Conservation (phyloP, 2,888 invertebrate genomes). For the Carpatolechia fugitivella region DNA sequence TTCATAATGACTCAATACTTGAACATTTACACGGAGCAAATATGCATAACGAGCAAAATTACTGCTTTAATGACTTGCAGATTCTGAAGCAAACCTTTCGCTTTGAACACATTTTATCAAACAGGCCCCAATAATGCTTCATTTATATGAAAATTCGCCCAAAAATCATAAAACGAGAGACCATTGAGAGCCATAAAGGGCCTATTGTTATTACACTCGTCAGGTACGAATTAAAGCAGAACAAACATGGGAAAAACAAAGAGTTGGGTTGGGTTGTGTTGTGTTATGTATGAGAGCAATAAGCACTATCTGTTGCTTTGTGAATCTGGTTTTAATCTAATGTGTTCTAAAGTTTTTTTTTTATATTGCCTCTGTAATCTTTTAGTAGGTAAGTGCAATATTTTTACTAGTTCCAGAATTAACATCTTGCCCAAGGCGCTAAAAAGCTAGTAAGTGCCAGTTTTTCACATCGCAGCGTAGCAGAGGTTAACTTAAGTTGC, state of each 20-base stretch:
- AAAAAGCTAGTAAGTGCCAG: too few relatives aligned
- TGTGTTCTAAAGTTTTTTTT: too few relatives aligned
- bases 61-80: conserved; percentile 1
- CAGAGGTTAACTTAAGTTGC: too few relatives aligned
- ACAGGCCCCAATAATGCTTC: not conserved
- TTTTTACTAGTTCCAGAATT: too few relatives aligned
- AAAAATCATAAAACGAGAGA: not conserved
- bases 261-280: too few relatives aligned
- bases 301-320: too few relatives aligned
- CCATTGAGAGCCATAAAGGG: not conserved
- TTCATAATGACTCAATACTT: not conserved
- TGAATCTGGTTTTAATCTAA: too few relatives aligned
- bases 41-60: not conserved
- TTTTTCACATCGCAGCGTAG: too few relatives aligned
- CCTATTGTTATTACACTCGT: not conserved
- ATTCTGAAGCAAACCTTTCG: conserved; percentile 10
- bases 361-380: too few relatives aligned
- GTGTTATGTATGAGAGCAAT: too few relatives aligned
- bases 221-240: not conserved
- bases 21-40: not conserved
- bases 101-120: conserved; percentile 1
- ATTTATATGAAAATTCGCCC: conserved; percentile 10
- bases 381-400: too few relatives aligned
- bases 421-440: too few relatives aligned
- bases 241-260: not conserved